Evolutionary conservation across 2,888 invertebrate species (phyloP), one percentile per base, ranked within the genome.

Genomic region (Drosophila pseudotalamancana): DNA sequence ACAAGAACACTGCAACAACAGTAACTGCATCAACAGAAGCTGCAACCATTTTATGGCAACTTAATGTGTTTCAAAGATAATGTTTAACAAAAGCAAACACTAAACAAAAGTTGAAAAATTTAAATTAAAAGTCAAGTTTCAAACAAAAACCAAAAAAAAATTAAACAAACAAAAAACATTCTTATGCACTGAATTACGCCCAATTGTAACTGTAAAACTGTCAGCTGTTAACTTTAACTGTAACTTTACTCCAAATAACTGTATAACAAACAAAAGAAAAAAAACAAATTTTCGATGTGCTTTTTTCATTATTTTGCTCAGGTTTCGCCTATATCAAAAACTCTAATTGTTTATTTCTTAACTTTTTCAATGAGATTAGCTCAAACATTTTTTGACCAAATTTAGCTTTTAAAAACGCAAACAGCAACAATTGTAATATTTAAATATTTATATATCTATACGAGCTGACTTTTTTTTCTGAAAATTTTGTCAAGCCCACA

Each of bases 201-300:
- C 61, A 62, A 51, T 64, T 57, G 50, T 55, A 54, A 64, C 31
- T 34, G 37, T 53, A 53, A 40, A 35, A 42, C 27, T 14, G 40
- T 62, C 43, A 62, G 49, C 23, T 61, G 49, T 49, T 35, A 48
- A 49, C 46, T 43, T 19, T 45, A 63, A 50, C 53, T 74, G 50
- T 78, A 77, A 72, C 57, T 80, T 50, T 62, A 72, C 50, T 77
- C 64, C n/a, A 42, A 40, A 68, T 84, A 84, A 65, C 78, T 37
- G 37, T 71, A 37, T n/a, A n/a, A n/a, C n/a, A n/a, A n/a, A n/a
- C n/a, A n/a, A n/a, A n/a, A n/a, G n/a, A n/a, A n/a, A n/a, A n/a
- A n/a, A n/a, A n/a, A n/a, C n/a, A n/a, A n/a, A n/a, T 70, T 78
- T 74, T 81, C 62, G 62, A 79, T 76, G 72, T 67, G 80, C 72